Percentiles rank a stretch among this genome's conserved stretches.
Conservation (phyloP, 2,113 vertebrate species). For the Antigone vipio region DNA sequence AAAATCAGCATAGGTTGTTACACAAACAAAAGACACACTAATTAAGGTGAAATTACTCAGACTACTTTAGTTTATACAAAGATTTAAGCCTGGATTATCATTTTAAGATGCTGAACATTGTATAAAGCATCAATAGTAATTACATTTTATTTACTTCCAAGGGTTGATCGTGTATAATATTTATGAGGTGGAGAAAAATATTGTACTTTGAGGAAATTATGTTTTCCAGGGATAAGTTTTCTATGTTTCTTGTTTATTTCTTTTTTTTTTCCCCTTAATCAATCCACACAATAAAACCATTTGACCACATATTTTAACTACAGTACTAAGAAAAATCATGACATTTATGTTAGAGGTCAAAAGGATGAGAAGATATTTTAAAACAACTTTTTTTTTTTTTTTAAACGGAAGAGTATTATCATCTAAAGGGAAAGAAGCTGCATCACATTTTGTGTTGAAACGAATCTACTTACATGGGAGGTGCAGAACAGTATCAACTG, state of each 20-base stretch:
- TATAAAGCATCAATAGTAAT: slow-evolving; percentile 63
- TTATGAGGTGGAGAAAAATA: slow-evolving; percentile 35
- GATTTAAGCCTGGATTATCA: slow-evolving; percentile 52
- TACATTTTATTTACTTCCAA: slow-evolving; percentile 61
- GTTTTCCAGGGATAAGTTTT: background rate
- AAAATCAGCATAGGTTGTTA: slow-evolving; percentile 18
- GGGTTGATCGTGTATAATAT: slow-evolving; percentile 23
- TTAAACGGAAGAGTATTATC: background rate
- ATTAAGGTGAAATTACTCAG: slow-evolving; percentile 45
- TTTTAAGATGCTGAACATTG: slow-evolving; percentile 13
- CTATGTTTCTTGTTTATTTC: background rate
- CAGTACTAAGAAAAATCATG: background rate
- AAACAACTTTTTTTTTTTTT: background rate
- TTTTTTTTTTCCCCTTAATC: background rate
- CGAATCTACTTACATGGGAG: background rate
- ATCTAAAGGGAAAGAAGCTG: background rate
- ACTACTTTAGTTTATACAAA: slow-evolving; percentile 25
- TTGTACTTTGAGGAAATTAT: background rate
- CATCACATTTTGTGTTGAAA: background rate
- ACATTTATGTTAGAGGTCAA: background rate
- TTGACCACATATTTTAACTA: background rate
- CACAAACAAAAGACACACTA: slow-evolving; percentile 26
- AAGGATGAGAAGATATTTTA: background rate
- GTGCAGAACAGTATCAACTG: background rate
- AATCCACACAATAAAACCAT: background rate